These are phyloP conservation scores for Heliconius erato DNA, from an alignment of 2,888 invertebrate species.

Conservation along the genomic window DNA sequence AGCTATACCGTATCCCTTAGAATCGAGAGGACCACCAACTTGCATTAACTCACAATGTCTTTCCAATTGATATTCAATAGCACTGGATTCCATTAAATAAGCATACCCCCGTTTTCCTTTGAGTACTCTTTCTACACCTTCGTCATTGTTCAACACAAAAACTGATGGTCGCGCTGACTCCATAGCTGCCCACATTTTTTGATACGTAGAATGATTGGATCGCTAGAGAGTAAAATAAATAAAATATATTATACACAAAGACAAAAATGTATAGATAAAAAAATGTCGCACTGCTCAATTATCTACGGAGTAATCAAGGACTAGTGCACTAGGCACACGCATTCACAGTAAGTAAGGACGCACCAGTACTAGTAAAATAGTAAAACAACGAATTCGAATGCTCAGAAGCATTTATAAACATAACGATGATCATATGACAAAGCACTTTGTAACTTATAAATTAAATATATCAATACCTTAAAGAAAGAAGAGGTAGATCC, in stretches of 20 bases:
- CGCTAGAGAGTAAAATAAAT: constrained; percentile 79
- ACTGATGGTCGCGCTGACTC: constrained; percentile 93
- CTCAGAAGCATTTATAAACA: too few species aligned
- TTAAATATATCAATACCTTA: constrained; percentile 82
- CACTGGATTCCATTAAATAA: constrained; percentile 98
- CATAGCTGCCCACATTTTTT: constrained; percentile 97
- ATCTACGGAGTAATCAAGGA: too few species aligned
- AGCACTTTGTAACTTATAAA: neutral
- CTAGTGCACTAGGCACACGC: too few species aligned
- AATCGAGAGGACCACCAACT: constrained; percentile 92
- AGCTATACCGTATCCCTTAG: constrained; percentile 97
- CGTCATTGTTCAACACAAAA: constrained; percentile 92
- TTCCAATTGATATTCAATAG: constrained; percentile 96
- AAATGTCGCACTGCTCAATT: too few species aligned
- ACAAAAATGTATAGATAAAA: too few species aligned
- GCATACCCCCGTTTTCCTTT: constrained; percentile 94
- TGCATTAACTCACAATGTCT: constrained; percentile 94
- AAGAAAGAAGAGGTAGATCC: constrained; percentile 97
- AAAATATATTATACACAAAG: too few species aligned
- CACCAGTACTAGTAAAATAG: too few species aligned
- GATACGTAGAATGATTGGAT: constrained; percentile 95
- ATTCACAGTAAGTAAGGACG: too few species aligned
- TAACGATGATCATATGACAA: too few species aligned
- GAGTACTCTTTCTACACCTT: constrained; percentile 94
- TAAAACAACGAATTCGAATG: too few species aligned